Evolutionary conservation across 2,113 vertebrate species (phyloP).

Genomic region (Antechinus stuartii): DNA sequence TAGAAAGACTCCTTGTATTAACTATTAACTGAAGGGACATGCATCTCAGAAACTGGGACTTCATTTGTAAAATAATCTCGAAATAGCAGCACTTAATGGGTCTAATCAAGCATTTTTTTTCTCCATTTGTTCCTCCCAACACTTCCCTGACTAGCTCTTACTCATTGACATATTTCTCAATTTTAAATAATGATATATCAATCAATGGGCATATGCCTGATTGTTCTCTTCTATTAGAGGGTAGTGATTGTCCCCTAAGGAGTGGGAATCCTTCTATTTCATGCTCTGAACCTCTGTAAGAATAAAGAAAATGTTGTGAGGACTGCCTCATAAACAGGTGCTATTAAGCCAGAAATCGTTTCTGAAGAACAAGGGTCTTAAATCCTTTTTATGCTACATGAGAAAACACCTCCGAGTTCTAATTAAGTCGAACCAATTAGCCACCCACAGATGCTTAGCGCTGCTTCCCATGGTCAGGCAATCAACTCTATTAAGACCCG

Average conservation of each 20-base stretch:
- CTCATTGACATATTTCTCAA: background rate
- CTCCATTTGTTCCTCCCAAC: background rate
- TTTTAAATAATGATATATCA: background rate
- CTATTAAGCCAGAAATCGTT: slow-evolving; percentile 8
- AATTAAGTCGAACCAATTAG: slow-evolving; percentile 71
- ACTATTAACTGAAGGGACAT: background rate
- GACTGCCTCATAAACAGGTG: background rate
- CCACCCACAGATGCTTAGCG: slow-evolving; percentile 57
- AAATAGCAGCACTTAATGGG: background rate
- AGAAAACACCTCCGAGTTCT: slow-evolving; percentile 63
- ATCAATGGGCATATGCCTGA: background rate
- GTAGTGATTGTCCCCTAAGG: background rate
- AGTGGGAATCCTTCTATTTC: background rate
- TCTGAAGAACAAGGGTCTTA: slow-evolving; percentile 45
- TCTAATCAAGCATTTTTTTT: background rate
- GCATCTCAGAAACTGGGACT: background rate
- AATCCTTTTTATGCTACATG: slow-evolving; percentile 47
- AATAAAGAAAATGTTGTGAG: background rate
- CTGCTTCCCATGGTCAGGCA: slow-evolving; percentile 52
- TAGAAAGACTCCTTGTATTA: slow-evolving; percentile 33
- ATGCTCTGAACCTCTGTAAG: background rate
- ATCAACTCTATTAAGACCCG: slow-evolving; percentile 64
- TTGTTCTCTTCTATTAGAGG: background rate
- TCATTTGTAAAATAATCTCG: background rate
- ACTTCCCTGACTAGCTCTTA: background rate